Evolutionary conservation across 2,888 invertebrate genomes (phyloP), one percentile per base, ranked within the genome.

Genomic region (Drosophila mayaguana): DNA sequence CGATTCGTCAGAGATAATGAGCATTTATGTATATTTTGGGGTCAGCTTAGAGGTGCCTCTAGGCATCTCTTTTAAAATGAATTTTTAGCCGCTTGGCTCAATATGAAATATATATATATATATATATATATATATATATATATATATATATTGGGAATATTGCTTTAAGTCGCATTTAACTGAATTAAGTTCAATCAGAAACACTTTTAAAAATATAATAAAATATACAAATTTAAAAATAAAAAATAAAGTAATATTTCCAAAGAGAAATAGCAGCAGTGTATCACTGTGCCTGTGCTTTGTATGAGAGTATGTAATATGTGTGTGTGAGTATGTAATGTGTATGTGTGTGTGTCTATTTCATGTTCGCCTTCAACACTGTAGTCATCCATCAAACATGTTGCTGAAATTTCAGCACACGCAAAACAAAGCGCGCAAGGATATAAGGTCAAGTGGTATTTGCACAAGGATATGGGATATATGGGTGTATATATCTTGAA

Each of bases 371-470:
- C 61, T 66, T 69, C 72, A 62, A 72, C 42, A 46, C 45, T 48
- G 46, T 67, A 75, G 75, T 73, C 71, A 70, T 48, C 76, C 64
- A 76, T 76, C 74, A 76, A 73, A 65, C 74, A 65, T 69, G 40
- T 59, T 65, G 63, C 68, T 59, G 46, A 62, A 78, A 71, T 71
- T 63, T 59, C 45, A 63, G 68, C 50, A 56, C 74, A 81, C 59
- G 60, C 55, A 70, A 62, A 59, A 32, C 50, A 18, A 56, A 51
- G 8, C 28, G 7, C 28, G 18, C 50, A 69, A 53, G 72, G 63
- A 80, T 72, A 60, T 65, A 63, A 70, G 63, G 65, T 65, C 65
- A 71, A 63, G 32, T 34, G 16, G 16, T 32, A 55, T 28, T 11
- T 51, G 20, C 36, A n/a, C 16, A 22, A n/a, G 18, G 11, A 20